Evolutionary conservation across 2,113 vertebrate species (phyloP), one percentile per base, ranked within the genome.

Genomic region (Phalacrocorax carbo): DNA sequence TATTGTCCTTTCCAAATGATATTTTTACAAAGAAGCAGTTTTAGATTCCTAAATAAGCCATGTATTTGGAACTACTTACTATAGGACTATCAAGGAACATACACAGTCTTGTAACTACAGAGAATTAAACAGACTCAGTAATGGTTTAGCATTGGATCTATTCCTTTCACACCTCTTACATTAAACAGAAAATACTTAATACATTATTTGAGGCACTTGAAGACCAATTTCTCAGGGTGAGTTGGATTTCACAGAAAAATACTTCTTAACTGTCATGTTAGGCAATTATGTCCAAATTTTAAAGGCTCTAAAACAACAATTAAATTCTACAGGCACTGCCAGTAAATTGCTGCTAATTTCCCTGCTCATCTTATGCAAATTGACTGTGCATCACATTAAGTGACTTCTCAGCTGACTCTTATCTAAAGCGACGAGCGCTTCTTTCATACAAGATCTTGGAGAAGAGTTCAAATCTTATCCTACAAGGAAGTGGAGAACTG

Each of bases 1-100:
- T 44, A 22, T 2, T 44, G 6, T 0, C 52, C 1, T 78, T 68
- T 61, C 7, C 2, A 13, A 52, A 86, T 1, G 42, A n/a, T 64
- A 44, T 27, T 77, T 72, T 86, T 83, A 3, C 22, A 51, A 42
- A 77, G 12, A 89, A 65, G 13, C 2, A 61, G 13, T 75, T 86
- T 42, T 52, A 52, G 5, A 23, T 87, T 13, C 0, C 13, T 42
- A 61, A 65, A 62, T 17, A 30, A 52, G 38, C 8, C 7, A 6
- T 18, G 10, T 30, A 62, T 80, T 70, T 55, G 8, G 5, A 3
- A 38, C 42, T 81, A 5, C 5, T 29, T 48, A 8, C 51, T 29
- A 32, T 5, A 61, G 25, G 18, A 61, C 19, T 51, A 14, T 29
- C 6, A 77, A 80, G 25, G 27, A 60, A 64, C 5, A 46, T 10